Conservation (phyloP, 2,888 invertebrate species). For the Cosmia trapezina region DNA sequence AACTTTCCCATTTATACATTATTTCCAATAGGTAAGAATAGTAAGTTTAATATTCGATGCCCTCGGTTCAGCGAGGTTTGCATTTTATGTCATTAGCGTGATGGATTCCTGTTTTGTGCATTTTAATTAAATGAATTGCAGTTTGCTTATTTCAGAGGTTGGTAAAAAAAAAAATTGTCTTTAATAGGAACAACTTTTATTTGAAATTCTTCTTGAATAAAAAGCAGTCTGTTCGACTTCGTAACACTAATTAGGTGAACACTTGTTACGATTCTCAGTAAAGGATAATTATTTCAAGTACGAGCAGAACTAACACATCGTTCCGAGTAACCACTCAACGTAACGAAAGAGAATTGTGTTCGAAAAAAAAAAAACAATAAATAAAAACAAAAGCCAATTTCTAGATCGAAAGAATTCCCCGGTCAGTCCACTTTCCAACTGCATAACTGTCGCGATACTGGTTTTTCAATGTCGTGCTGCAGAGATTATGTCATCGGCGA, state of each 20-base stretch:
- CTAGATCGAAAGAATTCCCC: slow-evolving; percentile 68
- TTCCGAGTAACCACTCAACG: slow-evolving; percentile 38
- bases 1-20: too few species aligned
- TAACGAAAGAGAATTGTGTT: slow-evolving; percentile 61
- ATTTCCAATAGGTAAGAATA: too few species aligned
- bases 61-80: slow-evolving; percentile 11
- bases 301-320: slow-evolving; percentile 15
- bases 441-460: slow-evolving; percentile 75
- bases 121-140: slow-evolving; percentile 5
- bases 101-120: slow-evolving; percentile 3
- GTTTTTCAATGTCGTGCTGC: slow-evolving; percentile 78
- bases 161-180: background rate
- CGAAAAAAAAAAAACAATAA: slow-evolving; percentile 55
- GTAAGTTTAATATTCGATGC: slow-evolving; percentile 41
- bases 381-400: slow-evolving; percentile 66
- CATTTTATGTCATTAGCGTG: slow-evolving; percentile 16
- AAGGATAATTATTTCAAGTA: slow-evolving; percentile 43
- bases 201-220: background rate
- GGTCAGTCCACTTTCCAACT: slow-evolving; percentile 75
- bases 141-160: background rate
- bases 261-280: slow-evolving; percentile 32
- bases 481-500: slow-evolving; percentile 82
- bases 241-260: slow-evolving; percentile 20
- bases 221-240: background rate
- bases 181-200: background rate